phyloP scores from a whole-genome alignment of 2,797 vertebrate genomes.

The Coranthus polyacanthus region DNA sequence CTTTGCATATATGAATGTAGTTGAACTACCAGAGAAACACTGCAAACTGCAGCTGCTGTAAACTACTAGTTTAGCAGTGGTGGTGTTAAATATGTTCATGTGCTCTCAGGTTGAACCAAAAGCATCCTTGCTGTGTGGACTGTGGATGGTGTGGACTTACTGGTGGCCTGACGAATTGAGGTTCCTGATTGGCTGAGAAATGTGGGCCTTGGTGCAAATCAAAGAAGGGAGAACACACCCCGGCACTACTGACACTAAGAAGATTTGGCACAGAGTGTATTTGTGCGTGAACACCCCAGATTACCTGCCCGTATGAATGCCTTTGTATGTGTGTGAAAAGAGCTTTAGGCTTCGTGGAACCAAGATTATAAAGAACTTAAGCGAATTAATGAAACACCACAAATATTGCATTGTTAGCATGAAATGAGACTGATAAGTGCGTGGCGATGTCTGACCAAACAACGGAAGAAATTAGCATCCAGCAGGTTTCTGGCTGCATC shows the following conservation, averaged over 20 bases:
- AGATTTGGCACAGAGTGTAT: constrained; percentile 50
- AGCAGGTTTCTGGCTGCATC: neutral
- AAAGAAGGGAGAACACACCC: constrained; percentile 34
- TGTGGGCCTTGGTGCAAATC: constrained; percentile 43
- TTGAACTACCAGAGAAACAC: too few species aligned
- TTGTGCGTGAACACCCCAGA: constrained; percentile 27
- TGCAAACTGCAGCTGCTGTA: too few species aligned
- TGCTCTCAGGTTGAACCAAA: neutral
- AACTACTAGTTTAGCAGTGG: too few species aligned
- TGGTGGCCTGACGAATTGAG: constrained; percentile 64
- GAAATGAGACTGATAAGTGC: constrained; percentile 34
- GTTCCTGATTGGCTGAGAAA: constrained; percentile 67
- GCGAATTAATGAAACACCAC: constrained; percentile 54
- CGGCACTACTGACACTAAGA: constrained; percentile 44
- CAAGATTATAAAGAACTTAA: constrained; percentile 53
- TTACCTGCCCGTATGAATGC: constrained; percentile 40
- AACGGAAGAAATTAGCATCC: neutral
- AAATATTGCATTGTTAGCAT: constrained; percentile 62
- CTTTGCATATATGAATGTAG: too few species aligned
- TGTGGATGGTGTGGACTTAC: constrained; percentile 11
- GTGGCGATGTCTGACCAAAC: neutral
- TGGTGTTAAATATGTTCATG: too few species aligned
- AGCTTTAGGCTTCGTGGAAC: constrained; percentile 57
- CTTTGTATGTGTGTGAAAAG: constrained; percentile 58
- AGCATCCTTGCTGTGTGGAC: neutral